A percentile compares a stretch with the other conserved stretches of the same genome.
Evolutionary conservation across 2,888 invertebrate genomes (phyloP).

Genomic region (Agonum fuliginosum): DNA sequence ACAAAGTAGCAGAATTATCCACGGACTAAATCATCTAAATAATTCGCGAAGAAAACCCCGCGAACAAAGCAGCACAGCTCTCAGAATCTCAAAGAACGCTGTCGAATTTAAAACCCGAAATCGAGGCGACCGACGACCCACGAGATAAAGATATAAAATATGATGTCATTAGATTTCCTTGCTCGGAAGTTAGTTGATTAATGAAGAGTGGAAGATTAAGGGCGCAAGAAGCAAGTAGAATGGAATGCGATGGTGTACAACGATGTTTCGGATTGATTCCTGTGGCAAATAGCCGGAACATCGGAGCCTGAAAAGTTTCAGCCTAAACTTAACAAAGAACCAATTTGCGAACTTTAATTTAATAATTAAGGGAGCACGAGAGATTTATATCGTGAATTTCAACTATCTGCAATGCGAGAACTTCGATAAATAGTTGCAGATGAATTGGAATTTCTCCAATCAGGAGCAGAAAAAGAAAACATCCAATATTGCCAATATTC

Average conservation of each 20-base stretch:
- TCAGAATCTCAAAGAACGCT: too few species aligned
- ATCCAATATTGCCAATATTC: neutral
- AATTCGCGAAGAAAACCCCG: too few species aligned
- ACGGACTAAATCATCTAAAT: too few species aligned
- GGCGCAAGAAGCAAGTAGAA: neutral
- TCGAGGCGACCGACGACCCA: neutral
- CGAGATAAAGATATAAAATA: conserved; percentile 26
- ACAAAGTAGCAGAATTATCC: too few species aligned
- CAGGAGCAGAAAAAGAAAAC: conserved; percentile 13
- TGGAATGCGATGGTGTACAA: conserved; percentile 5
- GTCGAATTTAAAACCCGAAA: neutral
- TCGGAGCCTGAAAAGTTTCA: neutral
- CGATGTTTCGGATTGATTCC: conserved; percentile 37
- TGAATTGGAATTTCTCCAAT: conserved; percentile 12
- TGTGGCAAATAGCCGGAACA: neutral
- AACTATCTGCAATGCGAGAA: conserved; percentile 4
- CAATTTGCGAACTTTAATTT: conserved; percentile 44
- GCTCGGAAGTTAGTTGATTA: neutral
- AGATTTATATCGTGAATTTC: conserved; percentile 43
- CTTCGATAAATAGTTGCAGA: conserved; percentile 17
- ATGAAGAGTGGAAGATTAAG: neutral
- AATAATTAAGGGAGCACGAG: conserved; percentile 17
- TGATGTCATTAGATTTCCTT: conserved; percentile 27
- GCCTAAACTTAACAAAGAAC: conserved; percentile 22
- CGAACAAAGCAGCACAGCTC: too few species aligned